phyloP scores from a whole-genome alignment of 2,888 invertebrate species.

The Machimus rusticus region DNA sequence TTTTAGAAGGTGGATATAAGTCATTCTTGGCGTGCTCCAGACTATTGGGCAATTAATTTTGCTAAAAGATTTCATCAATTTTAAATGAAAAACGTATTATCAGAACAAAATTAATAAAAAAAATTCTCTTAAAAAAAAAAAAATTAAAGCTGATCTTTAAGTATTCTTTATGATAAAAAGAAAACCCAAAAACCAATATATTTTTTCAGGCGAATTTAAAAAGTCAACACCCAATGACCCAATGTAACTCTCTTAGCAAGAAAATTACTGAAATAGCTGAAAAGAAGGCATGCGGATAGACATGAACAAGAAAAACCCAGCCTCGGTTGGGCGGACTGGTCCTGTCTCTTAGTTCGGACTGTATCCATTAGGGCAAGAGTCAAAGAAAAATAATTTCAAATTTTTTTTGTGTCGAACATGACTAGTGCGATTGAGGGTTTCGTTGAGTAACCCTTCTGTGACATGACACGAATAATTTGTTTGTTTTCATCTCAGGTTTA shows the following conservation, averaged over 20 bases:
- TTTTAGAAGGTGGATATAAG: neutral
- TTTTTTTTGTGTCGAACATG: neutral
- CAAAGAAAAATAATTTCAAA: neutral
- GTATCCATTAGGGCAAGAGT: neutral
- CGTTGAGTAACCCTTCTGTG: neutral
- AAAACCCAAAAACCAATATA: too few species aligned
- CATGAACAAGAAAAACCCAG: neutral
- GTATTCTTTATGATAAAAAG: too few species aligned
- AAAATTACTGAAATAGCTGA: neutral
- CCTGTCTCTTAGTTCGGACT: neutral
- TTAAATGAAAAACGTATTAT: neutral
- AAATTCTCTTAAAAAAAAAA: neutral
- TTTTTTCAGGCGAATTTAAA: neutral
- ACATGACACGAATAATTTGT: neutral
- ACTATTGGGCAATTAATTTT: neutral
- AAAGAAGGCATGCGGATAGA: neutral
- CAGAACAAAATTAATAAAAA: neutral
- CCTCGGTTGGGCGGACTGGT: neutral
- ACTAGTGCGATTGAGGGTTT: neutral
- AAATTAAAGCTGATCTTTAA: too few species aligned
- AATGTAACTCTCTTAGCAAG: neutral
- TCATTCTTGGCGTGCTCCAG: neutral
- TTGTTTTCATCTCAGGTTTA: neutral
- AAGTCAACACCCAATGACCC: neutral
- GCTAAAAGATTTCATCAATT: neutral